A percentile compares a stretch with the other conserved stretches of the same genome.
These are phyloP conservation scores for Ceramica pisi DNA, from an alignment of 2,888 invertebrate species.

Conservation along the genomic window DNA sequence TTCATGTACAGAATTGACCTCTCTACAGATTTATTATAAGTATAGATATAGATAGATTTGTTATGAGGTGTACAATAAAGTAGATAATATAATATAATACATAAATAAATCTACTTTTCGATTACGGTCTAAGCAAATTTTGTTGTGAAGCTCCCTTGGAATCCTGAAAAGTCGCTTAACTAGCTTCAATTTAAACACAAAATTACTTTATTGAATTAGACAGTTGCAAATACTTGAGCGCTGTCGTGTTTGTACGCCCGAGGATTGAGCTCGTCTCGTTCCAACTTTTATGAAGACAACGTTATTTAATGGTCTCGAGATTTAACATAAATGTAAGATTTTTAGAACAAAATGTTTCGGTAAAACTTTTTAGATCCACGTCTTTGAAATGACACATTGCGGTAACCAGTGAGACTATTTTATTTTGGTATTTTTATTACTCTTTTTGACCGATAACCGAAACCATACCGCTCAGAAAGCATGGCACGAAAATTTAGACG, in stretches of 20 bases:
- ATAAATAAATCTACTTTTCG: conserved; percentile 9
- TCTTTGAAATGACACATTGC: neutral
- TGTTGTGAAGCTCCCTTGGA: conserved; percentile 3
- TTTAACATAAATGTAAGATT: conserved; percentile 26
- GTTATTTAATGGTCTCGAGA: conserved; percentile 31
- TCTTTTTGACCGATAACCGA: neutral
- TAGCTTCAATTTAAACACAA: conserved; percentile 46
- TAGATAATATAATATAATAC: too few relatives aligned
- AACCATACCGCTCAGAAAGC: neutral
- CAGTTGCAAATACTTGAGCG: conserved; percentile 33
- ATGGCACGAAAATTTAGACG: too few relatives aligned
- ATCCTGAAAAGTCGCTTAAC: conserved; percentile 30
- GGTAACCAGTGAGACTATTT: neutral
- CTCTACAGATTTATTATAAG: too few relatives aligned
- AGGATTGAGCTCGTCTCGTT: conserved; percentile 10
- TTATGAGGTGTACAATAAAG: too few relatives aligned
- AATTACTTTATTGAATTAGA: conserved; percentile 48
- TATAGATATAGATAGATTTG: too few relatives aligned
- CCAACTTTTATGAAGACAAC: conserved; percentile 21
- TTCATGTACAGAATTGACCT: too few relatives aligned
- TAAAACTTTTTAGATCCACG: neutral
- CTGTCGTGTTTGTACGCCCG: conserved; percentile 13
- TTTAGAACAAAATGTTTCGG: neutral
- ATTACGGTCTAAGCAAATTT: conserved; percentile 1
- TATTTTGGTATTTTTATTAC: too few relatives aligned